Percentiles rank a stretch among this genome's conserved stretches.
These are phyloP conservation scores for Dipodomys merriami DNA, from an alignment of 2,113 vertebrate species.

Conservation along the genomic window DNA sequence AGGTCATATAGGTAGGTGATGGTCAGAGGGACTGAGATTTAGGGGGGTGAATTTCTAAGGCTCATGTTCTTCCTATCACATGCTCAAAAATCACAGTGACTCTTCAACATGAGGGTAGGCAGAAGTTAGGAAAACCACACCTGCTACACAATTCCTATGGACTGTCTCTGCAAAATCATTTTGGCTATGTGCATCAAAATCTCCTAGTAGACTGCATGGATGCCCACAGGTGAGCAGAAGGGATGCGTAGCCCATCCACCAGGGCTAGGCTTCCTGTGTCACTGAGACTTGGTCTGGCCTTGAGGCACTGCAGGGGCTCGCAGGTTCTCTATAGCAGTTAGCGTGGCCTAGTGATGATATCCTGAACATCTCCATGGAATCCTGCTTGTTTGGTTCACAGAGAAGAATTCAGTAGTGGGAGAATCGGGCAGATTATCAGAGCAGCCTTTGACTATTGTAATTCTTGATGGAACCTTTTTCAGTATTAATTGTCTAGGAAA, in stretches of 20 bases:
- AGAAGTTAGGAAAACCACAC: conserved; percentile 13
- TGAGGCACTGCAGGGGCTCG: neutral
- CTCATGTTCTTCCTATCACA: neutral
- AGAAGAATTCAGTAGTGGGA: neutral
- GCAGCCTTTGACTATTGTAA: conserved; percentile 4
- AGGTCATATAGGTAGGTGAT: conserved; percentile 1
- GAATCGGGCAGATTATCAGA: conserved; percentile 49
- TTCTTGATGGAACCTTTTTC: conserved; percentile 38
- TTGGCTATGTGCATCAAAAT: neutral
- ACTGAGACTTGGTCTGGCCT: neutral
- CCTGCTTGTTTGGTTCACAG: neutral
- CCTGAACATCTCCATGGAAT: conserved; percentile 36
- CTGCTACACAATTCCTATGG: neutral
- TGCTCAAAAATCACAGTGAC: neutral
- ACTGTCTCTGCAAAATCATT: neutral
- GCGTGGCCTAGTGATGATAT: neutral
- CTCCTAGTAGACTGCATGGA: neutral
- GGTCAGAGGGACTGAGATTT: conserved; percentile 20
- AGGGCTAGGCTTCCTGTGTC: neutral
- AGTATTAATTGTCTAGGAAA: conserved; percentile 16
- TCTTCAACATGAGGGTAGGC: neutral
- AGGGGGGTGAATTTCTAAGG: conserved; percentile 35
- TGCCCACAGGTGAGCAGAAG: neutral
- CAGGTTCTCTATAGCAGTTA: neutral
- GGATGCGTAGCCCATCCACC: neutral